These are phyloP conservation scores for Cyrtonyx montezumae DNA, from an alignment of 2,113 vertebrate genomes.

Conservation along the genomic window DNA sequence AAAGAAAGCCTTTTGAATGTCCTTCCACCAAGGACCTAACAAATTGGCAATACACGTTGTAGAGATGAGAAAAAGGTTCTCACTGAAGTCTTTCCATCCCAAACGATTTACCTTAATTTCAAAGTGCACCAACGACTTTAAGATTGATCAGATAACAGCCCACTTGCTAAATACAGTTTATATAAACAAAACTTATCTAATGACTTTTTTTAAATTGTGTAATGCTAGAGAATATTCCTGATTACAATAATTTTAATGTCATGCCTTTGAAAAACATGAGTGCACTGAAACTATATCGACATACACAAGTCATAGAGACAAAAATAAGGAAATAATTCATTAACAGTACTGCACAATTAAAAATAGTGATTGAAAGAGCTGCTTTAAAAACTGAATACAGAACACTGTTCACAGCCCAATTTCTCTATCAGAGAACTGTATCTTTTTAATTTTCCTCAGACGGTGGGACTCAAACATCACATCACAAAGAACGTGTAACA, in stretches of 20 bases:
- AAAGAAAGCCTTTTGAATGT: not conserved
- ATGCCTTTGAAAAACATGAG: not conserved
- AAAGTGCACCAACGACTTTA: not conserved
- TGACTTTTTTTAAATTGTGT: not conserved
- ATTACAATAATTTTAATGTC: not conserved
- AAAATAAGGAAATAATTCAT: conserved; percentile 55
- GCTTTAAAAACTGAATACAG: conserved; percentile 6
- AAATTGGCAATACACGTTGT: not conserved
- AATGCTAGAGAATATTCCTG: not conserved
- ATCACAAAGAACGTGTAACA: not conserved
- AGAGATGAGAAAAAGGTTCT: no score
- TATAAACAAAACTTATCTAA: not conserved
- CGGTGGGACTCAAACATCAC: not conserved
- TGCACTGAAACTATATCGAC: not conserved
- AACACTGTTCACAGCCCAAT: conserved; percentile 18
- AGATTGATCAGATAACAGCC: not conserved
- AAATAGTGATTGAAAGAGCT: no score
- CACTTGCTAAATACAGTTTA: not conserved
- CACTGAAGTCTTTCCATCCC: not conserved
- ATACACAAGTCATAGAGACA: conserved; percentile 10
- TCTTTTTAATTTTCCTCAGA: conserved; percentile 19
- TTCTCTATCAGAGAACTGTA: conserved; percentile 32
- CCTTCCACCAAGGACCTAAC: not conserved
- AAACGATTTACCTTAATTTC: not conserved
- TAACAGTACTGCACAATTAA: conserved; percentile 41